These are phyloP conservation scores for Psilopogon haemacephalus DNA, from an alignment of 2,113 vertebrate genomes.

Conservation along the genomic window DNA sequence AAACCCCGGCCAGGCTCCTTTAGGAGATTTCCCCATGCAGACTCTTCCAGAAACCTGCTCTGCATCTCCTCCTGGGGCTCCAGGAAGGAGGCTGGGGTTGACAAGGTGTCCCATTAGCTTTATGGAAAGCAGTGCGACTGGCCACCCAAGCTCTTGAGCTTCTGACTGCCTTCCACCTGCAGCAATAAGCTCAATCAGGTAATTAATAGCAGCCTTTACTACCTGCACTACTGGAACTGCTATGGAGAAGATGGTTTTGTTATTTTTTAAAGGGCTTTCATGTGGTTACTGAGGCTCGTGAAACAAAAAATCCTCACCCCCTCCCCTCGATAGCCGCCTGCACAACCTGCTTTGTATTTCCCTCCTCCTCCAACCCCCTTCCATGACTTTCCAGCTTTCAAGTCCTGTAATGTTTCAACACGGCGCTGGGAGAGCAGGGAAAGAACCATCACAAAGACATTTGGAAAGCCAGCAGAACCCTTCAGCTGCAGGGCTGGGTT, in stretches of 20 bases:
- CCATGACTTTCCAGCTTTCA: constrained; percentile 29
- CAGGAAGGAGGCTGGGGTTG: background rate
- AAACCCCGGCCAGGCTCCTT: background rate
- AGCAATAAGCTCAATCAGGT: constrained; percentile 29
- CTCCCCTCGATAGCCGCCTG: background rate
- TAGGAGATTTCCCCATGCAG: background rate
- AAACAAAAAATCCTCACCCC: background rate
- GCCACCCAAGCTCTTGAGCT: constrained; percentile 33
- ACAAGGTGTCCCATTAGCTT: background rate
- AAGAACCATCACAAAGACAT: constrained; percentile 26
- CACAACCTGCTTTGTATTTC: constrained; percentile 12
- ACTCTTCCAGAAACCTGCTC: background rate
- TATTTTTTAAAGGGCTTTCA: constrained; percentile 47
- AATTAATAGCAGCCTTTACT: constrained; percentile 56
- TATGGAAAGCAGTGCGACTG: background rate
- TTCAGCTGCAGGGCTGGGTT: background rate
- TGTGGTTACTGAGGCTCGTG: constrained; percentile 16
- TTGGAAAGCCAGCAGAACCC: constrained; percentile 35
- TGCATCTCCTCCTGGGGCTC: accelerated
- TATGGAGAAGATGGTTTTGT: background rate
- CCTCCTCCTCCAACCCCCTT: background rate
- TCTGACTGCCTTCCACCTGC: constrained; percentile 50
- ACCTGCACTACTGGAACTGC: constrained; percentile 7
- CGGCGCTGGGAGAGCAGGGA: constrained; percentile 20
- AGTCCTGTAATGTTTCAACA: background rate